Evolutionary conservation across 2,888 invertebrate genomes (phyloP).

Genomic region (Dynastes tityus): DNA sequence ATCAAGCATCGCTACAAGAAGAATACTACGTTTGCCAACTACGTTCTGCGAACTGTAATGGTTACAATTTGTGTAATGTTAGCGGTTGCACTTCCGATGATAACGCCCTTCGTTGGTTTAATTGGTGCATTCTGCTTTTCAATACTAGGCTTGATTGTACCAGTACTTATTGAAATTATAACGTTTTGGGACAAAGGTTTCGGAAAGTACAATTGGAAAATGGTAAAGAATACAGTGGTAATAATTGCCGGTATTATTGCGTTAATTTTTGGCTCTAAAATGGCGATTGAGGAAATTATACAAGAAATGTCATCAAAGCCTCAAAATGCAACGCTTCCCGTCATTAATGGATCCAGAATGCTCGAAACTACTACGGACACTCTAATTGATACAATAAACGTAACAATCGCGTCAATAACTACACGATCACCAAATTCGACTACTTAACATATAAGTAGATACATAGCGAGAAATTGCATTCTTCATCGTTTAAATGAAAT

Average conservation of each 20-base stretch:
- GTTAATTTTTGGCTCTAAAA: slow-evolving; percentile 85
- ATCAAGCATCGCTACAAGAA: slow-evolving; percentile 79
- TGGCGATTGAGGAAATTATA: slow-evolving; percentile 77
- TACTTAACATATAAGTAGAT: slow-evolving; percentile 3
- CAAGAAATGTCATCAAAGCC: slow-evolving; percentile 43
- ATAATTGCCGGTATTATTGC: slow-evolving; percentile 85
- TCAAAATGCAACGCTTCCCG: not conserved
- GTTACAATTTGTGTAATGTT: slow-evolving; percentile 81
- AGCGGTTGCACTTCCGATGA: slow-evolving; percentile 90
- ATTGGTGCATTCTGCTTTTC: slow-evolving; percentile 96
- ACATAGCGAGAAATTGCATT: not conserved
- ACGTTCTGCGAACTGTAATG: slow-evolving; percentile 80
- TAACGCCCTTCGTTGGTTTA: slow-evolving; percentile 91
- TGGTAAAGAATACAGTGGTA: slow-evolving; percentile 84
- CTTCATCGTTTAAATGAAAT: no score
- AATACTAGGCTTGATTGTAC: slow-evolving; percentile 90
- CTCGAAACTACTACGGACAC: slow-evolving; percentile 5
- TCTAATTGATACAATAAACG: not conserved
- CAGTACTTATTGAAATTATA: slow-evolving; percentile 88
- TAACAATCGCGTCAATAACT: slow-evolving; percentile 12
- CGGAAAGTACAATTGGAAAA: slow-evolving; percentile 80
- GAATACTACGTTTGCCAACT: slow-evolving; percentile 81
- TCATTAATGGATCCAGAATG: slow-evolving; percentile 4
- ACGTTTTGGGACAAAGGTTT: slow-evolving; percentile 91
- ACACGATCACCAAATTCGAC: not conserved